Base-by-base conservation (phyloP, 2,888 invertebrate species). In the Lissocephala sabroskyi region DNA sequence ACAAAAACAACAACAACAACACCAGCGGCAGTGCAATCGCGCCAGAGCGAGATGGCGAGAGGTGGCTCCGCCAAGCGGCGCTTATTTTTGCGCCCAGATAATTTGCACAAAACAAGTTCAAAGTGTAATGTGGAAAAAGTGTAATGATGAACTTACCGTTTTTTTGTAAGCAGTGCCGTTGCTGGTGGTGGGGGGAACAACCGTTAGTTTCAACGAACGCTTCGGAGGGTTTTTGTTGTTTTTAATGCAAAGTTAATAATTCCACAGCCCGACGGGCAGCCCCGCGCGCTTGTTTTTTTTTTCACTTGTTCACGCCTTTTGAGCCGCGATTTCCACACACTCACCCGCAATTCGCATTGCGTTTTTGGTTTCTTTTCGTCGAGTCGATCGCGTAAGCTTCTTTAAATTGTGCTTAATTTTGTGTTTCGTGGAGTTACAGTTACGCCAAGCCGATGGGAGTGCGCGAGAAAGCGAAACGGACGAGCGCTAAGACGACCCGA, bases 241-340 rank as follows among this genome's bases (percentile, higher is more conserved):
- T n/a, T n/a, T n/a, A n/a, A n/a, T n/a, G n/a, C n/a, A n/a, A n/a
- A n/a, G n/a, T n/a, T n/a, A n/a, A n/a, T n/a, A n/a, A n/a, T n/a
- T n/a, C n/a, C n/a, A n/a, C n/a, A n/a, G n/a, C n/a, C n/a, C n/a
- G n/a, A n/a, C n/a, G n/a, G n/a, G n/a, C n/a, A n/a, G n/a, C n/a
- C n/a, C n/a, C n/a, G n/a, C n/a, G n/a, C 16, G 16, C 16, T 35
- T 41, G 14, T 36, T 52, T 35, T 49, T 52, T 51, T 55, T 51
- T 16, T n/a, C 29, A 41, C 47, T 56, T 46, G 13, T 33, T 53
- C 44, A 51, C 56, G n/a, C n/a, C n/a, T n/a, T 54, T 50, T 57
- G 49, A 41, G 14, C 35, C 10, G 10, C 63, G 71, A 75, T 71
- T 71, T 71, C 75, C 75, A 67, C 68, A 67, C 75, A 71, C 63